phyloP scores from a whole-genome alignment of 2,888 invertebrate species.

The Hypomecis atomaria region DNA sequence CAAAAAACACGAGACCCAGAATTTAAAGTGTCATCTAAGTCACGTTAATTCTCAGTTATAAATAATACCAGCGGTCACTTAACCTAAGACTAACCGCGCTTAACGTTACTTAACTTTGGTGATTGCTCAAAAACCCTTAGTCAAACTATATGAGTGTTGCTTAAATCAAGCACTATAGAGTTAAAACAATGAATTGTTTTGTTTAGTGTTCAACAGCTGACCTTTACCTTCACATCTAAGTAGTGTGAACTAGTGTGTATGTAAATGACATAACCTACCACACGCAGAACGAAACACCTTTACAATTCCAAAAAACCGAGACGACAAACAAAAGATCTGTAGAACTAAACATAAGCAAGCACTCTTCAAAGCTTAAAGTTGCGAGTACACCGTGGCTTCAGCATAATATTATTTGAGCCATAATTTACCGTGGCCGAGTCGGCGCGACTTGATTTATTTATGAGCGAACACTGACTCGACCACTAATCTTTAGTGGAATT shows the following conservation, averaged over 20 bases:
- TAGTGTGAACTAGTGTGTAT: conserved; percentile 8
- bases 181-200: not conserved
- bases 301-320: conserved; percentile 36
- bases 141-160: no score
- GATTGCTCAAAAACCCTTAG: no score
- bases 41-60: no score
- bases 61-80: no score
- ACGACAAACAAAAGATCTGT: conserved; percentile 47
- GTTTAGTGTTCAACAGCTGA: conserved; percentile 2
- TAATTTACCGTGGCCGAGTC: conserved; percentile 69
- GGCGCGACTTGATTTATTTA: conserved; percentile 78
- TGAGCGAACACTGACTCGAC: conserved; percentile 69
- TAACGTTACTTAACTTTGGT: no score
- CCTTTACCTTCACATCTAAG: conserved; percentile 15
- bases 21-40: no score
- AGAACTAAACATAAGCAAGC: conserved; percentile 43
- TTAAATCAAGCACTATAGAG: no score
- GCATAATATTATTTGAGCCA: conserved; percentile 81
- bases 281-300: conserved; percentile 34
- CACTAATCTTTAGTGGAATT: conserved; percentile 80
- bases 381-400: conserved; percentile 57
- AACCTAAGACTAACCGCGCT: no score
- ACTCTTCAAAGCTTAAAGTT: conserved; percentile 34
- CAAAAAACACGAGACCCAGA: no score
- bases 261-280: conserved; percentile 28